A percentile compares a stretch with the other conserved stretches of the same genome.
Conservation (phyloP, 2,797 vertebrate genomes). For the Heterohyrax brucei region DNA sequence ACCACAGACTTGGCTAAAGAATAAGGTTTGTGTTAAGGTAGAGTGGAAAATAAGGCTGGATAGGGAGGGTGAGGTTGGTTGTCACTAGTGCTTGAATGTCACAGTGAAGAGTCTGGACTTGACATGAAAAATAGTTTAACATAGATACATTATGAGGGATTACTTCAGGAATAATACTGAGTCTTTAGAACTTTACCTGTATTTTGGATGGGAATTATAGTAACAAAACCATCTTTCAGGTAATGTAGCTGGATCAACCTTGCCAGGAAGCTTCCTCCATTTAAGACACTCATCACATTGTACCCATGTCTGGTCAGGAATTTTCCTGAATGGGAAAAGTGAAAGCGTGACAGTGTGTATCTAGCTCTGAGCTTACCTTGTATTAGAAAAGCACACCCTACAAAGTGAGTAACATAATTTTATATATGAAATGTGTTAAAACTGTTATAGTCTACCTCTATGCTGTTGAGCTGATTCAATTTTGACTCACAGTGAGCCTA, state of each 20-base stretch:
- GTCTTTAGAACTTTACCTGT: conserved; percentile 87
- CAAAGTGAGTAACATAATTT: conserved; percentile 45
- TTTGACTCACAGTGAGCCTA: no score
- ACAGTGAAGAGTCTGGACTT: neutral
- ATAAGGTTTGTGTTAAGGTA: neutral
- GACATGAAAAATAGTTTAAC: conserved; percentile 50
- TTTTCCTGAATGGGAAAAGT: conserved; percentile 83
- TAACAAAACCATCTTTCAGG: conserved; percentile 92
- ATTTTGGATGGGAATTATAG: conserved; percentile 91
- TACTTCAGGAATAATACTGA: conserved; percentile 17
- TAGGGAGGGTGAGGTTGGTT: neutral
- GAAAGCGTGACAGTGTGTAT: conserved; percentile 46
- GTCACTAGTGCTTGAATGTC: conserved; percentile 22
- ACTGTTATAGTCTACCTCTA: neutral
- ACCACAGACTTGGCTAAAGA: neutral
- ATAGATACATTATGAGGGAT: conserved; percentile 43
- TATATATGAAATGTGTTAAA: conserved; percentile 29
- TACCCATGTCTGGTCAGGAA: conserved; percentile 90
- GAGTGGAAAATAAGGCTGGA: conserved; percentile 17
- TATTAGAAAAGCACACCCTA: conserved; percentile 5
- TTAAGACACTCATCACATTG: conserved; percentile 94
- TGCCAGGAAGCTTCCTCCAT: conserved; percentile 91
- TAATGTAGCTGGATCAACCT: conserved; percentile 85
- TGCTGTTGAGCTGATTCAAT: no score
- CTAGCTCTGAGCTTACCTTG: conserved; percentile 56